Evolutionary conservation across 2,797 vertebrate species (phyloP).

Genomic region (Pangasius djambal): DNA sequence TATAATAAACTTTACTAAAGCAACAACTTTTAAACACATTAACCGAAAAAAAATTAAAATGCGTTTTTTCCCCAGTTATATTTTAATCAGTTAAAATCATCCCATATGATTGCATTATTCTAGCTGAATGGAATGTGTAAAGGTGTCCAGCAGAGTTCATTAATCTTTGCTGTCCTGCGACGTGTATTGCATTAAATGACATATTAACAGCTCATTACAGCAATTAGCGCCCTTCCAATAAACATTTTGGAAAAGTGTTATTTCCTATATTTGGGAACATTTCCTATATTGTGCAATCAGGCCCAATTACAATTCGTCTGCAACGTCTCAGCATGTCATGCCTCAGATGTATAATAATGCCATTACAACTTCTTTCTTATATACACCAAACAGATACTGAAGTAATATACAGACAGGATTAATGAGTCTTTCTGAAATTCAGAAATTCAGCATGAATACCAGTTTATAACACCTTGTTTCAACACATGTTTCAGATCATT

Average conservation of each 20-base stretch:
- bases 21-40: background rate
- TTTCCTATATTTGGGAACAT: conserved; percentile 39
- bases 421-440: background rate
- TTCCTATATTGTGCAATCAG: conserved; percentile 20
- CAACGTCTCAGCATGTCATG: background rate
- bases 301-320: background rate
- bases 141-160: conserved; percentile 34
- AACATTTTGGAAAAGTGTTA: conserved; percentile 53
- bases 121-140: conserved; percentile 23
- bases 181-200: conserved; percentile 73
- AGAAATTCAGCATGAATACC: background rate
- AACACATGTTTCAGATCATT: background rate
- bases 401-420: background rate
- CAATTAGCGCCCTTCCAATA: conserved; percentile 61
- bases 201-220: conserved; percentile 71
- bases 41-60: background rate
- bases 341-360: background rate
- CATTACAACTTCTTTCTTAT: background rate
- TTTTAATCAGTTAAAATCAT: background rate
- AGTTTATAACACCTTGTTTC: background rate
- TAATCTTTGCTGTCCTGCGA: conserved; percentile 31
- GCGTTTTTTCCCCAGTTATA: background rate
- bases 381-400: background rate
- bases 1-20: background rate
- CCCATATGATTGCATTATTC: conserved; percentile 13